A percentile compares a stretch with the other conserved stretches of the same genome.
These are phyloP conservation scores for Rhimphoctona megacephalus DNA, from an alignment of 2,888 invertebrate genomes.

Conservation along the genomic window DNA sequence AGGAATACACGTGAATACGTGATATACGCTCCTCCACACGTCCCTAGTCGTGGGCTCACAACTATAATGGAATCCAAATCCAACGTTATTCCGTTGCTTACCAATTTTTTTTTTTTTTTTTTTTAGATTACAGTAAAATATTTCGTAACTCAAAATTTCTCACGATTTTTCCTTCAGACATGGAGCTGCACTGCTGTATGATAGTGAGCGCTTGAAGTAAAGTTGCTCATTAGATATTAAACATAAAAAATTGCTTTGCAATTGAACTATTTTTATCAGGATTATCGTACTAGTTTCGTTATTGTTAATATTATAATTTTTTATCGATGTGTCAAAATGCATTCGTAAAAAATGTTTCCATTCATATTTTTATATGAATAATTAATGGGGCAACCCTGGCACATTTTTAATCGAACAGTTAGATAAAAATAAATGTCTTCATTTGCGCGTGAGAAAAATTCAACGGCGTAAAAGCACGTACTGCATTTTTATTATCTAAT, in stretches of 20 bases:
- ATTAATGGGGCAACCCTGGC: background rate
- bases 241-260: background rate
- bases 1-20: slow-evolving; percentile 27
- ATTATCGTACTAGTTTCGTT: background rate
- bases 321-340: background rate
- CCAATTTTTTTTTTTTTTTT: slow-evolving; percentile 6
- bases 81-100: background rate
- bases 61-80: slow-evolving; percentile 59
- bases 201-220: background rate
- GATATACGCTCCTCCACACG: background rate
- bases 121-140: background rate
- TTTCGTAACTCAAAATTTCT: background rate
- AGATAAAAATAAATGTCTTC: background rate
- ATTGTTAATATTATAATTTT: background rate
- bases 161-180: background rate
- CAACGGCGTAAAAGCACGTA: background rate
- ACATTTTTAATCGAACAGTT: background rate
- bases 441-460: background rate
- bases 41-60: background rate
- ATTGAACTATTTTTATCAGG: background rate
- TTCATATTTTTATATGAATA: background rate
- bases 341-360: background rate
- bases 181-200: background rate
- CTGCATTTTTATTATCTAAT: background rate
- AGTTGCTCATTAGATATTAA: background rate